Evolutionary conservation across 2,113 vertebrate genomes (phyloP), one percentile per base, ranked within the genome.

Genomic region (Podarcis raffonei): DNA sequence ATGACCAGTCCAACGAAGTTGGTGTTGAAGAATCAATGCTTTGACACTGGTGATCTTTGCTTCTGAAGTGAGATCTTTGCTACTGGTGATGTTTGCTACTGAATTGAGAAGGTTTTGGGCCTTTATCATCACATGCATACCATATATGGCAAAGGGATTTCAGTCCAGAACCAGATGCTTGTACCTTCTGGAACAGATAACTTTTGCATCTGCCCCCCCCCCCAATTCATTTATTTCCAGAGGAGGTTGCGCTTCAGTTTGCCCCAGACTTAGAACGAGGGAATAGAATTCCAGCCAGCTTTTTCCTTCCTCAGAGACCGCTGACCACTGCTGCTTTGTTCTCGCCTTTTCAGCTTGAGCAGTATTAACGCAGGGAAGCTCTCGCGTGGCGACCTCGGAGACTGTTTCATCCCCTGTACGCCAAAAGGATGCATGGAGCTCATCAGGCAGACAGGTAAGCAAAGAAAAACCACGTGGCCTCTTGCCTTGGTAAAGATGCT

Each of bases 381-480:
- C 65, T 98, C 99, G 27, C 98, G 99, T 88, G 99, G 99, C 32
- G 98, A 99, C 92, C 95, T 99, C 20, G 96, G 95, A 4, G 97
- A 98, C 95, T 99, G 98, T 93, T 99, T 99, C 95, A 98, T 99
- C 91, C 99, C 99, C 2, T 99, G 99, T 95, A 99, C 99, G 0
- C 98, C 99, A 13, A 99, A 98, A 92, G 99, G 99, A 94, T 99
- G 99, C 96, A 97, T 99, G 98, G 98, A 99, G 94, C 97, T 99
- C 77, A 99, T 99, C 97, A 98, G 94, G 94, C 96, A 98, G 92
- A 98, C 98, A 90, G 99, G 99, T 99, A 91, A 94, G 79, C 37
- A 39, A 57, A 8, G 35, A 69, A 35, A 3, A n/a, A 5, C 5
- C 32, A 9, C 15, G 20, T 23, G n/a, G 30, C 3, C 23, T 72